These are phyloP conservation scores for Pinna nobilis DNA, from an alignment of 1,140 invertebrate genomes.

Conservation along the genomic window DNA sequence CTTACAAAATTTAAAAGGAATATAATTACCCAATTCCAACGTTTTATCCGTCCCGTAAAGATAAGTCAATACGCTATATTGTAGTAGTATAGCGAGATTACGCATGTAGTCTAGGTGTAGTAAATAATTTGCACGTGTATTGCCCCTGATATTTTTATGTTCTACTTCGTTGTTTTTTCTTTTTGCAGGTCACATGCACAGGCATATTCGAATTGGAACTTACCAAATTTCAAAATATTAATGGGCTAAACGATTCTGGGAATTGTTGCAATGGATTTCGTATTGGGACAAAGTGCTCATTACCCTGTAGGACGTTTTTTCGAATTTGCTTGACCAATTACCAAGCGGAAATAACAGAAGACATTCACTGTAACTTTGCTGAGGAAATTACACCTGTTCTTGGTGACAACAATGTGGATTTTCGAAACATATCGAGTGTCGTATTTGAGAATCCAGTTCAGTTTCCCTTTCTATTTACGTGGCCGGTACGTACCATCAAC, in stretches of 20 bases:
- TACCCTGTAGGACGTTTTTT: slow-evolving; percentile 90
- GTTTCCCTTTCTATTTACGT: slow-evolving; percentile 92
- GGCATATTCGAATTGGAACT: slow-evolving; percentile 39
- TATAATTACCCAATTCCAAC: neutral
- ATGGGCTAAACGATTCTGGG: slow-evolving; percentile 30
- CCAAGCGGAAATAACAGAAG: slow-evolving; percentile 91
- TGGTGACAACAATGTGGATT: slow-evolving; percentile 85
- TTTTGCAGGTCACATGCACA: slow-evolving; percentile 31
- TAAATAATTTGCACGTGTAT: neutral
- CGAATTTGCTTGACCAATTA: slow-evolving; percentile 96
- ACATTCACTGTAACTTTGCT: slow-evolving; percentile 88
- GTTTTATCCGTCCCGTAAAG: neutral
- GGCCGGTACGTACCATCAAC: slow-evolving; percentile 66
- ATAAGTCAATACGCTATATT: neutral
- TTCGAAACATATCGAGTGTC: slow-evolving; percentile 68
- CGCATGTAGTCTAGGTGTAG: neutral
- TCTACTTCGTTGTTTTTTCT: neutral
- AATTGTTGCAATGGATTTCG: slow-evolving; percentile 70
- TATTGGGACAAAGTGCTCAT: slow-evolving; percentile 79
- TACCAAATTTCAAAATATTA: slow-evolving; percentile 30
- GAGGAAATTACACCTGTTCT: slow-evolving; percentile 91
- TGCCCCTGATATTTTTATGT: neutral
- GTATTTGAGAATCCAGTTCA: slow-evolving; percentile 78
- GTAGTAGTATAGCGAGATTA: neutral
- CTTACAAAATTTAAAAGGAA: neutral